Base-by-base conservation (phyloP, 2,888 invertebrate species). In the Actias luna region DNA sequence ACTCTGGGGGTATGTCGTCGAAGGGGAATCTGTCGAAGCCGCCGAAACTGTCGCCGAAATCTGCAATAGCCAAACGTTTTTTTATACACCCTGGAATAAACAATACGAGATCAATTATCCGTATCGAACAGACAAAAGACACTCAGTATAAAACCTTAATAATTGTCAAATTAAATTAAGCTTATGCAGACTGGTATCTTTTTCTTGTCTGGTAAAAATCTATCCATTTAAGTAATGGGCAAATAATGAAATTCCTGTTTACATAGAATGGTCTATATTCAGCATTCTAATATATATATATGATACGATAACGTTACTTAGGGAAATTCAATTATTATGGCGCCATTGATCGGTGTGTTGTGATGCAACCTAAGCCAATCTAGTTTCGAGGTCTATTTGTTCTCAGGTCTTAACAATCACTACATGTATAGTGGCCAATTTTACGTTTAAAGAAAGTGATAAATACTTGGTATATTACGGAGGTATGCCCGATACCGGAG, bases 21-120 rank as follows among this genome's bases (percentile, higher is more conserved):
- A 93, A 93, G 27, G 91, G 92, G 70, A 93, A 92, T 84, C 93
- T 90, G 78, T 93, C 89, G 81, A 94, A 94, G 65, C 92, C 89
- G 70, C 87, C 78, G 77, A 92, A 93, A 69, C 82, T 82, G 70
- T 93, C 88, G 76, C 86, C 84, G 73, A 92, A 89, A 85, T 93
- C 93, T 89, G 92, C 59, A 91, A 92, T 69, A 69, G 78, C 42
- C 63, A 84, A 83, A 83, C 76, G 71, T 73, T 80, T 83, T 70
- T 69, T 83, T 78, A 77, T 62, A 75, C 64, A 68, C 76, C 75
- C 77, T 82, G 80, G 42, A 78, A 79, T 75, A 36, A 63, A 68
- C 62, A 63, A 71, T 60, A 59, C 59, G 61, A 46, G 33, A 63
- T 67, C 61, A 68, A 67, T 65, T 50, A 70, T 12, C 46, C 25